Evolutionary conservation across 2,888 invertebrate species (phyloP).

Genomic region (Automeris io): DNA sequence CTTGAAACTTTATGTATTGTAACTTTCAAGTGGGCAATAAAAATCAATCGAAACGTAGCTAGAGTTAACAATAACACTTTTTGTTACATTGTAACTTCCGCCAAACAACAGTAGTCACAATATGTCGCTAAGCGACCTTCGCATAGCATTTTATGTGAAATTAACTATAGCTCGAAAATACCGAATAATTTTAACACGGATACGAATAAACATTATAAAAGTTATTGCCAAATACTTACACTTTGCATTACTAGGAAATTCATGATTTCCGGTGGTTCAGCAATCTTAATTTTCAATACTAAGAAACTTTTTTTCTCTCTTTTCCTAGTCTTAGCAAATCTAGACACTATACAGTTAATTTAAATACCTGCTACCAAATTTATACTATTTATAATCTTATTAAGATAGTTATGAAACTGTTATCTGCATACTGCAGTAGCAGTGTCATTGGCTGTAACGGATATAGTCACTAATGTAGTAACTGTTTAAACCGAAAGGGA

Average conservation of each 20-base stretch:
- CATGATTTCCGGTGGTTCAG: too few species aligned
- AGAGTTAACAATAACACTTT: neutral
- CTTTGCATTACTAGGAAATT: neutral
- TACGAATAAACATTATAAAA: constrained; percentile 17
- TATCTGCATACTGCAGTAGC: too few species aligned
- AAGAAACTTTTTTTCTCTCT: too few species aligned
- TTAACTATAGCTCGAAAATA: constrained; percentile 33
- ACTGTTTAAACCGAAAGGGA: too few species aligned
- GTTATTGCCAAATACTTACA: neutral
- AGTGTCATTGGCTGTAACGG: too few species aligned
- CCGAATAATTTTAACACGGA: constrained; percentile 16
- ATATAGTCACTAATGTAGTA: too few species aligned
- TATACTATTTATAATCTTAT: too few species aligned
- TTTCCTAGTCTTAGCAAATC: too few species aligned
- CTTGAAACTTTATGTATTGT: neutral
- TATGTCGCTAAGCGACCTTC: constrained; percentile 24
- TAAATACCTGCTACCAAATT: too few species aligned
- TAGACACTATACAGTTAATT: too few species aligned
- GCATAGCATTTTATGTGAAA: constrained; percentile 28
- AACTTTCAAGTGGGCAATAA: neutral
- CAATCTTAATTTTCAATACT: too few species aligned
- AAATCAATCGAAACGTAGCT: neutral
- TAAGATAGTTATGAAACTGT: too few species aligned
- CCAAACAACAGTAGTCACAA: constrained; percentile 30
- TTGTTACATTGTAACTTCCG: constrained; percentile 30